Conservation (phyloP, 2,797 vertebrate species). For the Stomatorhinus walkeri region DNA sequence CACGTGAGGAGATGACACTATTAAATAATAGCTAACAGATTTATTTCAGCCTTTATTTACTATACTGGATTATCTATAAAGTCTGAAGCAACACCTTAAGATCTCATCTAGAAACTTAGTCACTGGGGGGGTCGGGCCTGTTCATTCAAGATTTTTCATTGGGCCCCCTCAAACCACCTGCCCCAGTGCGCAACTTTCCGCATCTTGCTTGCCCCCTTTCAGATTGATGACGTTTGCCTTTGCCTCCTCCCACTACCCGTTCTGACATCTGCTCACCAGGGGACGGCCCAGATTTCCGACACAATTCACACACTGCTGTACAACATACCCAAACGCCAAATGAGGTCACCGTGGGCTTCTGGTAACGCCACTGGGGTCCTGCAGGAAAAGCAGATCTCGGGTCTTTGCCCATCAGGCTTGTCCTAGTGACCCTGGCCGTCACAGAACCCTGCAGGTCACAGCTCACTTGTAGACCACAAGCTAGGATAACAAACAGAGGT, state of each 20-base stretch:
- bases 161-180: background rate
- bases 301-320: background rate
- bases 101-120: background rate
- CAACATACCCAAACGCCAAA: background rate
- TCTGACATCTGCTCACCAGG: background rate
- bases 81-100: background rate
- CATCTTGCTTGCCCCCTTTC: background rate
- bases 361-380: background rate
- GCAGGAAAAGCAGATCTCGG: background rate
- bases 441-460: background rate
- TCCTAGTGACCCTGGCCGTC: background rate
- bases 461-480: background rate
- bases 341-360: background rate
- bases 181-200: background rate
- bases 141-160: background rate
- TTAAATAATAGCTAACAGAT: background rate
- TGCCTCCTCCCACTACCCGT: background rate
- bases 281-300: background rate
- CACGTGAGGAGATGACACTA: background rate
- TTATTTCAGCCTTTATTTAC: background rate
- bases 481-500: background rate
- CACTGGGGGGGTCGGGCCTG: background rate
- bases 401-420: background rate
- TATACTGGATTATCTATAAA: background rate
- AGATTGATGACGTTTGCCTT: background rate